A percentile compares a stretch with the other conserved stretches of the same genome.
Evolutionary conservation across 2,797 vertebrate species (phyloP).

Genomic region (Anableps anableps): DNA sequence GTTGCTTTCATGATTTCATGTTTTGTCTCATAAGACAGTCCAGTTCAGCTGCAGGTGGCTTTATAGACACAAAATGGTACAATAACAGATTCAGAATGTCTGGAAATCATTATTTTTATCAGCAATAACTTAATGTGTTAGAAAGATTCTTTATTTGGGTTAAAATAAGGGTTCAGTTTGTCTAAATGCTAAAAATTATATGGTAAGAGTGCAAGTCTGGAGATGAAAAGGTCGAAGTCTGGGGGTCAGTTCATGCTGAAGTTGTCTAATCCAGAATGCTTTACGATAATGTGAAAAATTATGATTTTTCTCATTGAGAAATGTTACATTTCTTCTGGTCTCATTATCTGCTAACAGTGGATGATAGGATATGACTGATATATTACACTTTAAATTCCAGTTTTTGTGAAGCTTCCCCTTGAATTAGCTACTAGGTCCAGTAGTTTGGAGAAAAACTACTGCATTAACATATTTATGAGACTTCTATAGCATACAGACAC

Average conservation of each 20-base stretch:
- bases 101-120: background rate
- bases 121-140: background rate
- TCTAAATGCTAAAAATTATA: background rate
- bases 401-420: constrained; percentile 10
- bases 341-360: background rate
- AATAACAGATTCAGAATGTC: background rate
- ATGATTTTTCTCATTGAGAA: background rate
- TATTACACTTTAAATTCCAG: background rate
- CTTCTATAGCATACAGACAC: constrained; percentile 55
- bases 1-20: background rate
- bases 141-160: background rate
- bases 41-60: background rate
- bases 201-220: background rate
- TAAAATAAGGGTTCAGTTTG: background rate
- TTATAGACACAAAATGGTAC: background rate
- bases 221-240: background rate
- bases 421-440: constrained; percentile 8
- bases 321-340: background rate
- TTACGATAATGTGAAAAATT: background rate
- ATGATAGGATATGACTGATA: background rate
- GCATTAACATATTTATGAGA: constrained; percentile 49
- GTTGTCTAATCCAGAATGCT: background rate
- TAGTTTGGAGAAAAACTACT: constrained; percentile 24
- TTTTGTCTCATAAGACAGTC: background rate
- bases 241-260: background rate